Base-by-base conservation (phyloP, 2,888 invertebrate species). In the Capitulum mitella region DNA sequence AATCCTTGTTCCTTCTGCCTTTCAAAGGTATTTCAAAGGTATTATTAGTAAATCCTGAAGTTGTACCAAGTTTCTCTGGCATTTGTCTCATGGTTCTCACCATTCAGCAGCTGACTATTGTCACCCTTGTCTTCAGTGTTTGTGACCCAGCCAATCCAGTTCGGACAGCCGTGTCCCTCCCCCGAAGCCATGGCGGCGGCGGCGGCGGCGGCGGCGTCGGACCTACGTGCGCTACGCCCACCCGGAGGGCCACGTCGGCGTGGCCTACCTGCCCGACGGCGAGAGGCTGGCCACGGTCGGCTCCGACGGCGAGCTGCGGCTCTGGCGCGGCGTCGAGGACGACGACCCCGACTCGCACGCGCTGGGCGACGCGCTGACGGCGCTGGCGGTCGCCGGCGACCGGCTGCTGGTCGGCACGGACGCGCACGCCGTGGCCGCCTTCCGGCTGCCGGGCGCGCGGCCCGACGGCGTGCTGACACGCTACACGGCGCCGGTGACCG, bases 401-500 rank as follows among this genome's bases (percentile, higher is more conserved):
- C 77, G 78, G 43, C 32, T 76, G 46, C 92, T 92, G 86, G 93
- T 94, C 19, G 92, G 93, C 0, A 93, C 92, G 70, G 95, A 96
- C 84, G 91, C 91, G 83, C 93, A 95, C 86, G 91, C 91, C 5
- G 91, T 97, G 1, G 93, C 95, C 86, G 91, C 93, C 19, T 92
- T 93, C 82, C 92, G 91, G 14, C 92, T 92, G 84, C 93, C 94
- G 0, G 85, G 85, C 64, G 92, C 92, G 22, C 90, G 92, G 80
- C 90, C 92, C 84, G 93, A 94, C 88, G 95, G 95, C 0, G 91
- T 94, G 80, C 89, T 95, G 79, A 91, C 93, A 80, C 90, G 95
- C 83, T 97, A 95, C 85, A 92, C 93, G 54, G 93, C 94, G 58
- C 91, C 92, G n/a, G 92, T 93, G 75, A 94, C 93, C 81, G 92